phyloP scores from a whole-genome alignment of 2,888 invertebrate genomes.

The Oegoconia quadripuncta region DNA sequence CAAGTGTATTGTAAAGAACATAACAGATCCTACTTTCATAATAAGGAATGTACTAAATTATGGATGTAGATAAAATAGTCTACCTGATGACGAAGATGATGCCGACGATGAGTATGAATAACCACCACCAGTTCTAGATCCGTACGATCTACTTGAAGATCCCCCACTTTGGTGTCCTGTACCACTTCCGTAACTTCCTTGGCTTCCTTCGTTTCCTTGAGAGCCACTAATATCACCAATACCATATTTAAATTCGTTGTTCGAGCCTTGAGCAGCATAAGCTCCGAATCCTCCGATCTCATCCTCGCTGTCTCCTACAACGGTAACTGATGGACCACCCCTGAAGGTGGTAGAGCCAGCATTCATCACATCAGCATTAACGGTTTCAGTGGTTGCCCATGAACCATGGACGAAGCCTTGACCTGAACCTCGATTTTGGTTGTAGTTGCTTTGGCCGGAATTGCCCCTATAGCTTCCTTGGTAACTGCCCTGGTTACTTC shows the following conservation, averaged over 20 bases:
- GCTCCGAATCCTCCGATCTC: constrained; percentile 61
- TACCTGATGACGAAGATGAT: constrained; percentile 43
- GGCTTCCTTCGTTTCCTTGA: constrained; percentile 19
- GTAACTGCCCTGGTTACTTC: not conserved
- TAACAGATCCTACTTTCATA: no score
- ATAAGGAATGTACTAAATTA: no score
- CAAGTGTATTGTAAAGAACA: no score
- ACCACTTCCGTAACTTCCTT: constrained; percentile 20
- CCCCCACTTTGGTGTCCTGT: no score
- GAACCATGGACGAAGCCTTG: constrained; percentile 60
- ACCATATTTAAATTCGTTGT: constrained; percentile 64
- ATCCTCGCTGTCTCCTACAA: constrained; percentile 63
- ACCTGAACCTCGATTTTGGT: constrained; percentile 19
- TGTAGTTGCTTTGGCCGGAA: constrained; percentile 19
- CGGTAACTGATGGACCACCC: constrained; percentile 50
- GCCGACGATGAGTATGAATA: constrained; percentile 53
- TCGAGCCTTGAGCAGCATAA: constrained; percentile 56
- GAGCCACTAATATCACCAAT: constrained; percentile 56
- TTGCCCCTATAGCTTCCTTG: not conserved
- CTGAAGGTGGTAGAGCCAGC: constrained; percentile 58
- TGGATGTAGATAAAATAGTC: no score
- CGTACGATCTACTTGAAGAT: no score
- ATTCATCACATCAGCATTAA: constrained; percentile 64
- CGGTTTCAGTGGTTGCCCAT: constrained; percentile 71
- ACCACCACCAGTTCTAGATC: constrained; percentile 31